Evolutionary conservation across 30 jellyfish, hydroid and myxozoan species (phyloP), one percentile per base, ranked within the genome.

Genomic region (Chrysaora quinquecirrha): DNA sequence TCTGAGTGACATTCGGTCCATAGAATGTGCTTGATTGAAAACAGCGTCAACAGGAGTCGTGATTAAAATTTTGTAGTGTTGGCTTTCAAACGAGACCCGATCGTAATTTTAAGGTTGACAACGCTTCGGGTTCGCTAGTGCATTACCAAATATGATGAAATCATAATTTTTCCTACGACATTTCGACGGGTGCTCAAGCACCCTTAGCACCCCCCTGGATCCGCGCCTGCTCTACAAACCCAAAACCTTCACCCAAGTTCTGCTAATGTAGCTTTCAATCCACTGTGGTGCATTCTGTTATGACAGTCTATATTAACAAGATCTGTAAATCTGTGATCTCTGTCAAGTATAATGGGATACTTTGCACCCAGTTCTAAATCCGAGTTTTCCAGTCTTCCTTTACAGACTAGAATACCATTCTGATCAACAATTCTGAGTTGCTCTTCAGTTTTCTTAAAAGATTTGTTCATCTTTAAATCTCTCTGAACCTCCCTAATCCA

Each of bases 171-270:
- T n/a, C n/a, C n/a, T n/a, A n/a, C n/a, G n/a, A n/a, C n/a, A n/a
- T n/a, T n/a, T n/a, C n/a, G n/a, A n/a, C n/a, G n/a, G n/a, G n/a
- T n/a, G n/a, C n/a, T n/a, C n/a, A n/a, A n/a, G n/a, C n/a, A n/a
- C n/a, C n/a, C n/a, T n/a, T n/a, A n/a, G n/a, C n/a, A n/a, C n/a
- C n/a, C n/a, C n/a, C n/a, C n/a, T n/a, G n/a, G n/a, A n/a, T n/a
- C n/a, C n/a, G n/a, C n/a, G n/a, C n/a, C n/a, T n/a, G n/a, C 94
- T 50, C 33, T 56, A 31, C 80, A 22, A 3, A 83, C 54, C 87
- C 94, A 83, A 46, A 83, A 83, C 58, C 88, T 83, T 31, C 88
- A 83, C 38, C 87, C 32, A 23, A 83, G 49, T 58, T 83, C 94
- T 21, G 87, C 73, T 28, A 83, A 61, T 22, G 94, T 71, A 23